Base-by-base conservation (phyloP, 2,113 vertebrate species). In the Psittacus erithacus region DNA sequence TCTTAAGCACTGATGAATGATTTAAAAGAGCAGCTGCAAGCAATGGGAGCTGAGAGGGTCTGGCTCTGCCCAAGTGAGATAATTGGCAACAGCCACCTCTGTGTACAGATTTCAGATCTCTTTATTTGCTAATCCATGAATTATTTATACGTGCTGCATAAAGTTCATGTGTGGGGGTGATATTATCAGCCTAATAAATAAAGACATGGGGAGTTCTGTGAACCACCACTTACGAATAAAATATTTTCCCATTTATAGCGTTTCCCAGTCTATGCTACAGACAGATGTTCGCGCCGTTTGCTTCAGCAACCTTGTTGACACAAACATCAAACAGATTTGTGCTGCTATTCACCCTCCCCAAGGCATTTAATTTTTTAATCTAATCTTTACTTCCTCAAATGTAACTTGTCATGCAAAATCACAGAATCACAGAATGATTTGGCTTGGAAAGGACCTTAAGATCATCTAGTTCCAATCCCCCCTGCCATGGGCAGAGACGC, bases 71-170 rank as follows among this genome's bases (percentile, higher is more conserved):
- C 47, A n/a, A 93, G 53, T 8, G 83, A 96, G 97, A 98, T 97
- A 97, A 98, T 96, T 97, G 97, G 96, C 97, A 91, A 82, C 25
- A 82, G 94, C 96, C 91, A 93, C 47, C 93, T 93, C 97, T 88
- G 95, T 59, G 92, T 92, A 80, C 91, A 82, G 97, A 95, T 90
- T 95, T 93, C 94, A 96, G 97, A 98, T 97, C 98, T 98, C 97
- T 98, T 97, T 97, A 98, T 98, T 98, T 97, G 95, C 94, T 90
- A 63, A 95, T 33, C 91, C 83, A 97, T 98, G 97, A 97, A 98
- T 98, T 97, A 98, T 97, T 97, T 81, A 97, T 96, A 65, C 0
- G 2, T 12, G 53, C 78, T 55, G 60, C 93, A 89, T 91, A 82
- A 90, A 95, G 95, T 94, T 97, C 91, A 85, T 80, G 88, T 75